Base-by-base conservation (phyloP, 2,113 vertebrate species). In the Psephotus haematonotus region DNA sequence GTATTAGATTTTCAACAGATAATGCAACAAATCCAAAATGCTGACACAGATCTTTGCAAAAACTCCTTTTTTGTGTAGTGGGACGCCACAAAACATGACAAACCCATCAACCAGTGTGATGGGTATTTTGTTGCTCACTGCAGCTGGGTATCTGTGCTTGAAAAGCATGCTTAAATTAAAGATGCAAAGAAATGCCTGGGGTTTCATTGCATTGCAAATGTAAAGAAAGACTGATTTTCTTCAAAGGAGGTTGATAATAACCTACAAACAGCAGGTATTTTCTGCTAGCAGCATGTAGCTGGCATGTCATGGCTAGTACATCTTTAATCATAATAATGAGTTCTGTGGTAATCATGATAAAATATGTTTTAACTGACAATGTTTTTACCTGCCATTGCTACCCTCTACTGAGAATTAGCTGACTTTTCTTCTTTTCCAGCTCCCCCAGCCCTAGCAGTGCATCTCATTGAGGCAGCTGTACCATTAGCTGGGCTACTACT, bases 261-360 rank as follows among this genome's bases (percentile, higher is more conserved):
- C 92, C 94, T 86, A 93, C 91, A 93, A 97, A 97, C 95, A 97
- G 94, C 96, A 96, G 93, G 96, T 96, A 96, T 97, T 97, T 97
- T 96, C 95, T 96, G 82, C 95, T 97, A 93, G 92, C 96, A 97
- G 96, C 90, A 90, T 96, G 96, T 90, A 97, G 95, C 92, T 96
- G 92, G 94, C 94, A 96, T 97, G 93, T 96, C 95, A 90, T 74
- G 82, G 90, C 92, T 95, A 97, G 95, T 93, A 97, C 85, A 89
- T 97, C 92, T 97, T 97, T 97, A 96, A 97, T 97, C 92, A 97
- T 94, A 96, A 96, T 96, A 97, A 97, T 93, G 95, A 95, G 86
- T 95, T 97, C 85, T 92, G 76, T 74, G 76, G 95, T 95, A 97
- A 96, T 94, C 92, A 80, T 79, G 90, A 93, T 94, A 96, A 97